Percentiles rank a stretch among this genome's conserved stretches.
Conservation (phyloP, 2,113 vertebrate genomes). For the Semnornis frantzii region DNA sequence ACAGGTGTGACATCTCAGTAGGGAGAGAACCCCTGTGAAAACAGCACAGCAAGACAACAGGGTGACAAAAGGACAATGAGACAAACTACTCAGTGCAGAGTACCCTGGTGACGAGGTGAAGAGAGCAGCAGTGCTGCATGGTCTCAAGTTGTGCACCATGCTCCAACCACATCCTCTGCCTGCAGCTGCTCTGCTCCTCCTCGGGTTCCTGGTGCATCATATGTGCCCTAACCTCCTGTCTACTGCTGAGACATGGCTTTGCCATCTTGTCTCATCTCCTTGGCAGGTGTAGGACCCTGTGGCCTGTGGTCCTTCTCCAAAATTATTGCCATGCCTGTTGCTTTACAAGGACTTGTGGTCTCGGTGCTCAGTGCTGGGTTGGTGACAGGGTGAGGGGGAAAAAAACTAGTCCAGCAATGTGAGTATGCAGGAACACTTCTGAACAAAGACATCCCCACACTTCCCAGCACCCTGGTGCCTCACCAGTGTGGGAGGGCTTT, state of each 20-base stretch:
- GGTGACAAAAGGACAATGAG: not conserved
- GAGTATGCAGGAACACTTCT: not conserved
- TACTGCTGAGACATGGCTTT: fast-evolving
- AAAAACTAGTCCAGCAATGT: not conserved
- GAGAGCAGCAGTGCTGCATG: not conserved
- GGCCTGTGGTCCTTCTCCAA: not conserved
- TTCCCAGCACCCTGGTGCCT: not conserved
- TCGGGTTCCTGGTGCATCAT: fast-evolving
- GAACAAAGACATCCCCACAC: not conserved
- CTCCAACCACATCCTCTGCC: conserved; percentile 10
- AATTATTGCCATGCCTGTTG: fast-evolving
- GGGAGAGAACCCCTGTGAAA: not conserved
- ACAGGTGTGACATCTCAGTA: not conserved
- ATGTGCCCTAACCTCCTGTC: not conserved
- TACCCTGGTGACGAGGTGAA: fast-evolving
- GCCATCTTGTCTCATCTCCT: not conserved
- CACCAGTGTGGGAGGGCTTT: fast-evolving
- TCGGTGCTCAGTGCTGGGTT: no score
- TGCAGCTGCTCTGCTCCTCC: not conserved
- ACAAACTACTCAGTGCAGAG: fast-evolving
- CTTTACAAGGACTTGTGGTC: not conserved
- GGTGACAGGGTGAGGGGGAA: fast-evolving
- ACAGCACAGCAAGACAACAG: not conserved
- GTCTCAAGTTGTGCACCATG: fast-evolving
- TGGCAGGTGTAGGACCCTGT: fast-evolving